These are phyloP conservation scores for Ptychodera flava DNA, from an alignment of 35 echinoderm and acorn worm species.

Conservation along the genomic window DNA sequence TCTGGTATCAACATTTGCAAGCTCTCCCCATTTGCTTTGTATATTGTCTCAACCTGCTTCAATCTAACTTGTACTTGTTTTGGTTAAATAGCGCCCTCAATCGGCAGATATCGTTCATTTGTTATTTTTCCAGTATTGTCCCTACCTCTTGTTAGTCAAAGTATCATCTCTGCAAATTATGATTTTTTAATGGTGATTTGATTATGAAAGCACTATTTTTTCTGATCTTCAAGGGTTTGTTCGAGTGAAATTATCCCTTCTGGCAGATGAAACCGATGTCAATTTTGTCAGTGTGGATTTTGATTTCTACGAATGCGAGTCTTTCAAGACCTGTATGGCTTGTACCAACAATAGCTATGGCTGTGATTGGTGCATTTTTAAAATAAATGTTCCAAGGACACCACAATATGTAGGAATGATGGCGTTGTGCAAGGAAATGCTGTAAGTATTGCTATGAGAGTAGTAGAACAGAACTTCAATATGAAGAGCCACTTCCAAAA, in stretches of 20 bases:
- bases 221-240: constrained; percentile 38
- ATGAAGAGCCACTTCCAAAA: background rate
- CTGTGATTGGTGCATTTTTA: constrained; percentile 88
- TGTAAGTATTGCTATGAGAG: background rate
- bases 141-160: too few species aligned
- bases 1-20: too few species aligned
- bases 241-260: constrained; percentile 41
- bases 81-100: too few species aligned
- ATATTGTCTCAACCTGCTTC: too few species aligned
- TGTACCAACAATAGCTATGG: constrained; percentile 65
- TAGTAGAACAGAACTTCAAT: background rate
- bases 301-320: constrained; percentile 70
- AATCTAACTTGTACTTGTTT: too few species aligned
- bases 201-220: too few species aligned
- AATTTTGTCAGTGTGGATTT: constrained; percentile 63
- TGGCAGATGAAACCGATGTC: constrained; percentile 29
- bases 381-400: constrained; percentile 52
- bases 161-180: too few species aligned
- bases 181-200: too few species aligned
- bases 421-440: constrained; percentile 36
- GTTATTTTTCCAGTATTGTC: too few species aligned
- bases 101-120: too few species aligned
- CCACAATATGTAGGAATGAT: constrained; percentile 17
- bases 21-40: too few species aligned
- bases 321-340: constrained; percentile 44